These are phyloP conservation scores for Drosophila navojoa DNA, from an alignment of 1,140 invertebrate species.

Conservation along the genomic window DNA sequence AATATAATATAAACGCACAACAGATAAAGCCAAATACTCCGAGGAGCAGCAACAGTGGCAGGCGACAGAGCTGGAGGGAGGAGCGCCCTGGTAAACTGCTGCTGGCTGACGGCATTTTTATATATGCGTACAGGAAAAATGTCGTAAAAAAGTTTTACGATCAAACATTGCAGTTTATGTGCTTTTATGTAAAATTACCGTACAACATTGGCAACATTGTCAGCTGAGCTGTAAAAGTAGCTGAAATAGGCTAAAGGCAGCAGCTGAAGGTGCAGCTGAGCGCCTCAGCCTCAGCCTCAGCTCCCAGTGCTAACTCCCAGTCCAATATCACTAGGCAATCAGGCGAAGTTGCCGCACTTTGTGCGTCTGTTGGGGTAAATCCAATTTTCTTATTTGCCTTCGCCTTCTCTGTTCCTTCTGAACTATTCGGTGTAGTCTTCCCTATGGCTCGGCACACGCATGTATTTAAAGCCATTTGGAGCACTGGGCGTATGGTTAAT, in stretches of 20 bases:
- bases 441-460: neutral
- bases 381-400: slow-evolving; percentile 76
- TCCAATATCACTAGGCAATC: slow-evolving; percentile 72
- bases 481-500: slow-evolving; percentile 51
- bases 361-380: slow-evolving; percentile 48
- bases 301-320: slow-evolving; percentile 21
- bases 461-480: slow-evolving; percentile 36
- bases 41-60: slow-evolving; percentile 24
- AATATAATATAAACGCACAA: slow-evolving; percentile 71
- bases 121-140: slow-evolving; percentile 81
- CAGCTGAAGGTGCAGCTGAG: slow-evolving; percentile 49
- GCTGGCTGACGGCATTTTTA: slow-evolving; percentile 66
- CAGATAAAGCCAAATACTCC: slow-evolving; percentile 78
- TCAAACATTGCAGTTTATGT: slow-evolving; percentile 83
- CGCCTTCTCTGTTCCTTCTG: neutral
- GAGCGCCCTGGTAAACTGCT: slow-evolving; percentile 27
- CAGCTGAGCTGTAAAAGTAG: slow-evolving; percentile 81
- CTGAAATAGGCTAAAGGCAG: slow-evolving; percentile 46
- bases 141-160: slow-evolving; percentile 83
- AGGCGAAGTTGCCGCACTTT: slow-evolving; percentile 66
- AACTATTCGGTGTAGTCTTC: slow-evolving; percentile 5
- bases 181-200: slow-evolving; percentile 83
- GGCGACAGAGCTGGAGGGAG: slow-evolving; percentile 1
- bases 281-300: slow-evolving; percentile 4
- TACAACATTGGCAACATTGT: slow-evolving; percentile 82